Percentiles rank a stretch among this genome's conserved stretches.
phyloP scores from a whole-genome alignment of 1,140 invertebrate genomes.

The Drosophila arawakana region DNA sequence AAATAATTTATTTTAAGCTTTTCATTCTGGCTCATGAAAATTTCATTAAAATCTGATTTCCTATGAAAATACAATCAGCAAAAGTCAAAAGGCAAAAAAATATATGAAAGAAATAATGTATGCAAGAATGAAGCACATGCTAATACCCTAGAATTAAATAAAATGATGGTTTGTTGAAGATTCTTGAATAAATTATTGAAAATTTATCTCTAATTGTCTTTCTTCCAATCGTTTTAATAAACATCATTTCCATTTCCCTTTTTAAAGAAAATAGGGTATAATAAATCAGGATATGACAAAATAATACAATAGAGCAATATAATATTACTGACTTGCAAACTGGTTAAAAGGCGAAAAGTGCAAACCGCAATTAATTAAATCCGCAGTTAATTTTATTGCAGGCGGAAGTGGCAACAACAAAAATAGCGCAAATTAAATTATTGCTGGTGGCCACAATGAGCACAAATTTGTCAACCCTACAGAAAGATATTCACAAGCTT shows the following conservation, averaged over 20 bases:
- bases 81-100: slow-evolving; percentile 38
- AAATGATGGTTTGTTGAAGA: too few relatives aligned
- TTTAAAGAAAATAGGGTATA: slow-evolving; percentile 1
- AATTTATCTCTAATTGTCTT: too few relatives aligned
- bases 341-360: slow-evolving; percentile 49
- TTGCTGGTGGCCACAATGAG: slow-evolving; percentile 15
- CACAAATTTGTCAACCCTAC: slow-evolving; percentile 26
- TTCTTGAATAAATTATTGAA: too few relatives aligned
- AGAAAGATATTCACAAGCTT: slow-evolving; percentile 14
- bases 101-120: slow-evolving; percentile 5
- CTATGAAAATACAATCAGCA: slow-evolving; percentile 57
- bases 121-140: not conserved
- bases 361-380: slow-evolving; percentile 70
- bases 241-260: not conserved
- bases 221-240: not conserved
- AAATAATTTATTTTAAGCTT: slow-evolving; percentile 51
- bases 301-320: slow-evolving; percentile 21
- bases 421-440: slow-evolving; percentile 61
- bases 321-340: slow-evolving; percentile 26
- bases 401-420: slow-evolving; percentile 55
- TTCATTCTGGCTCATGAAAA: slow-evolving; percentile 33
- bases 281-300: slow-evolving; percentile 4
- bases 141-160: not conserved
- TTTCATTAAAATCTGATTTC: slow-evolving; percentile 68
- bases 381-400: slow-evolving; percentile 67